Conservation (phyloP, 2,797 vertebrate genomes). For the Sylvia borin region DNA sequence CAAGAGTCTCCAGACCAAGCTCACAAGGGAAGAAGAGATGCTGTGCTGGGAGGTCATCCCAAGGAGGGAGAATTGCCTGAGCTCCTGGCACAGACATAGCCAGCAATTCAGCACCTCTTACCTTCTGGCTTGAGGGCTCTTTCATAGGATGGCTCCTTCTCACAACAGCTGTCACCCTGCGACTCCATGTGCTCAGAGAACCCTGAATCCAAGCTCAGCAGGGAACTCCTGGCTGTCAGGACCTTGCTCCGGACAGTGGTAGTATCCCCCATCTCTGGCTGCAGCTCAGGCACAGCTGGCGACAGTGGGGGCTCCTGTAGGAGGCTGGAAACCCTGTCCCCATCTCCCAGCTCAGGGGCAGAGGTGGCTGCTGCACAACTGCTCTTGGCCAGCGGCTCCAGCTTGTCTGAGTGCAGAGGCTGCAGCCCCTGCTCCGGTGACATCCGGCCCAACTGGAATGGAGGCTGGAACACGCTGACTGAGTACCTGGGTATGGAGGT, state of each 20-base stretch:
- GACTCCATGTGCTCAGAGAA: slow-evolving; percentile 83
- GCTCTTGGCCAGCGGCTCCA: slow-evolving; percentile 66
- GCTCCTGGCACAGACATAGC: neutral
- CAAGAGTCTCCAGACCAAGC: neutral
- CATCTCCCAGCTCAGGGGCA: slow-evolving; percentile 56
- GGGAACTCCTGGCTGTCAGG: slow-evolving; percentile 70
- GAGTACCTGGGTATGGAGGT: slow-evolving; percentile 82
- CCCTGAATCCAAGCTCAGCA: slow-evolving; percentile 83
- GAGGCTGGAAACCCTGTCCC: slow-evolving; percentile 59
- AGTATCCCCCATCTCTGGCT: slow-evolving; percentile 68
- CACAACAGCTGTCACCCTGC: slow-evolving; percentile 73
- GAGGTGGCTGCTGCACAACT: slow-evolving; percentile 65
- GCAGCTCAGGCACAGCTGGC: slow-evolving; percentile 50
- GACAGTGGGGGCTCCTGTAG: slow-evolving; percentile 69
- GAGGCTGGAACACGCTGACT: slow-evolving; percentile 96
- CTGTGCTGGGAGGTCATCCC: neutral
- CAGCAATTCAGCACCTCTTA: slow-evolving; percentile 47
- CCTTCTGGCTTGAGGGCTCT: slow-evolving; percentile 92
- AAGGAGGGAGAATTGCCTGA: neutral
- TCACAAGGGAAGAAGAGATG: neutral
- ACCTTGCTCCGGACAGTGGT: slow-evolving; percentile 67
- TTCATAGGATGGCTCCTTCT: slow-evolving; percentile 90
- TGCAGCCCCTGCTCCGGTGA: slow-evolving; percentile 85
- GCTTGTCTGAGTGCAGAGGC: slow-evolving; percentile 59
- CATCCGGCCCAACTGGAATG: slow-evolving; percentile 89